Evolutionary conservation across 2,888 invertebrate genomes (phyloP).

Genomic region (Eurois occulta): DNA sequence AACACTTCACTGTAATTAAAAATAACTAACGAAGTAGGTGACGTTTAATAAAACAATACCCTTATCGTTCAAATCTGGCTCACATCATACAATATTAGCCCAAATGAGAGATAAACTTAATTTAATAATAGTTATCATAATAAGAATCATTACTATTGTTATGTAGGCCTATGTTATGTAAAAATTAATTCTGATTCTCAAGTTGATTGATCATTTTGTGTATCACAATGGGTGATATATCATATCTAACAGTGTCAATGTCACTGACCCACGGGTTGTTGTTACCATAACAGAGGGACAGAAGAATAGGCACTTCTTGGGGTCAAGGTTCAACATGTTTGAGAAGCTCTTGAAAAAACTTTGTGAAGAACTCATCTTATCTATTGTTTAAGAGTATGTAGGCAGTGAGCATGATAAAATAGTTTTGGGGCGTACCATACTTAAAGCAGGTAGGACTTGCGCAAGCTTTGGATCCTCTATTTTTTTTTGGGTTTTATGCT

Average conservation of each 20-base stretch:
- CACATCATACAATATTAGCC: slow-evolving; percentile 43
- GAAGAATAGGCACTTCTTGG: slow-evolving; percentile 45
- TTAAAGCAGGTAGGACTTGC: too few relatives aligned
- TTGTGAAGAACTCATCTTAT: slow-evolving; percentile 12
- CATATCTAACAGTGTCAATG: slow-evolving; percentile 74
- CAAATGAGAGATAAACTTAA: slow-evolving; percentile 36
- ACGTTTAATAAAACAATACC: slow-evolving; percentile 24
- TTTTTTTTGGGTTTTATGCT: not conserved
- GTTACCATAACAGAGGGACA: slow-evolving; percentile 45
- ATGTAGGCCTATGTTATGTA: slow-evolving; percentile 54
- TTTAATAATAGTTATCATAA: slow-evolving; percentile 53
- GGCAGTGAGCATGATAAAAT: not conserved
- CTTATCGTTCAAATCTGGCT: slow-evolving; percentile 39
- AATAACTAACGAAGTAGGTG: slow-evolving; percentile 1
- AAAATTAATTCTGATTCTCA: slow-evolving; percentile 48
- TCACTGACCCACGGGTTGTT: slow-evolving; percentile 68
- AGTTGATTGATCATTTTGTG: slow-evolving; percentile 62
- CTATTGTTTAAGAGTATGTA: not conserved
- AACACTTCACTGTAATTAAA: slow-evolving; percentile 25
- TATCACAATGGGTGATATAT: slow-evolving; percentile 64
- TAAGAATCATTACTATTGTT: slow-evolving; percentile 53
- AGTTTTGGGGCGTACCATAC: not conserved
- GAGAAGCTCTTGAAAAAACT: slow-evolving; percentile 15
- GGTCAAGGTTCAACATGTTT: slow-evolving; percentile 47
- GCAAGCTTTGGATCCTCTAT: not conserved